Conservation (phyloP, 1,140 invertebrate genomes). For the Brevipalpus yothersi region DNA sequence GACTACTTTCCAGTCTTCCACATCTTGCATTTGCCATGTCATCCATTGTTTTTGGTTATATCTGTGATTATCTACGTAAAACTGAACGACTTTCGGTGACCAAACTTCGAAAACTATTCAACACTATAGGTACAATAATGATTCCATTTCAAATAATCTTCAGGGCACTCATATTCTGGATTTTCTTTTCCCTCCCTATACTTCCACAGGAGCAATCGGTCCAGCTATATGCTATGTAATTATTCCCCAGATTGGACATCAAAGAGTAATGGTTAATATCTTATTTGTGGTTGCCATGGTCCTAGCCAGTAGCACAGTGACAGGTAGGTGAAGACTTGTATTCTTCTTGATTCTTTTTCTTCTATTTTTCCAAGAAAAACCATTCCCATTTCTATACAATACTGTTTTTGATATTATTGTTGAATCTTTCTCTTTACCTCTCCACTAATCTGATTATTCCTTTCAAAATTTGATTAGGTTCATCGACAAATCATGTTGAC, state of each 20-base stretch:
- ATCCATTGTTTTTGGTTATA: conserved; percentile 21
- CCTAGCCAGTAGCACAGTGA: conserved; percentile 26
- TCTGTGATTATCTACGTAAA: conserved; percentile 23
- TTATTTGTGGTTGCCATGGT: conserved; percentile 39
- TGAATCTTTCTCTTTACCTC: background rate
- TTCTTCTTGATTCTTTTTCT: too few species aligned
- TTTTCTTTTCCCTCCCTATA: background rate
- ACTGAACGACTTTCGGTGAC: conserved; percentile 5
- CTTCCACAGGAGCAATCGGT: conserved; percentile 23
- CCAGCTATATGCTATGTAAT: conserved; percentile 29
- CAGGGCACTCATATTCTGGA: background rate
- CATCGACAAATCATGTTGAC: conserved; percentile 10
- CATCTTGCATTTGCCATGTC: conserved; percentile 26
- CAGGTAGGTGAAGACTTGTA: background rate
- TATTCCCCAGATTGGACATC: conserved; percentile 4
- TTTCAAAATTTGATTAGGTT: background rate
- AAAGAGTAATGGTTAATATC: background rate
- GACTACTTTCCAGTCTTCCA: conserved; percentile 28
- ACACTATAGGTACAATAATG: conserved; percentile 9
- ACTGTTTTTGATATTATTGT: conserved; percentile 3
- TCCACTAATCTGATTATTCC: background rate
- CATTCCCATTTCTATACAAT: too few species aligned
- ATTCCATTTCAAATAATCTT: background rate
- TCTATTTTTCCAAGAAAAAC: background rate
- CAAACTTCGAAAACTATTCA: conserved; percentile 11